Percentiles rank a stretch among this genome's conserved stretches.
Conservation (phyloP, 2,888 invertebrate species). For the Eudasyphora cyanicolor region DNA sequence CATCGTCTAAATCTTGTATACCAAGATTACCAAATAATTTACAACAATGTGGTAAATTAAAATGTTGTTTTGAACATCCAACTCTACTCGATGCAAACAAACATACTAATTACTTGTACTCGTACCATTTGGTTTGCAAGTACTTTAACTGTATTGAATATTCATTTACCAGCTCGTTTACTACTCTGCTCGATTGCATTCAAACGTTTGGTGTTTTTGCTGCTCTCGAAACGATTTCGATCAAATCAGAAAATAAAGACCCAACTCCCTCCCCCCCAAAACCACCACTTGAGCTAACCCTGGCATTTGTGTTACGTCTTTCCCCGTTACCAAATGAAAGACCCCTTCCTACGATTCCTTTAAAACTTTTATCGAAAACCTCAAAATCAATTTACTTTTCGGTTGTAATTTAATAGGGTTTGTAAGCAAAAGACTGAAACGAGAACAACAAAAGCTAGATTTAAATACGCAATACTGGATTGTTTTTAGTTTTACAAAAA, state of each 20-base stretch:
- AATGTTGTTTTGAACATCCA: not conserved
- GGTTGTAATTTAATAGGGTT: slow-evolving; percentile 45
- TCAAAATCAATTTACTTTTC: slow-evolving; percentile 37
- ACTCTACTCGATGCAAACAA: not conserved
- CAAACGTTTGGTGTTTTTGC: too few relatives aligned
- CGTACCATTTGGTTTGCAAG: not conserved
- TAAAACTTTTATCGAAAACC: not conserved
- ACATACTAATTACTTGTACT: not conserved
- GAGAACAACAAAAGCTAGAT: slow-evolving; percentile 4
- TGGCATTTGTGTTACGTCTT: not conserved
- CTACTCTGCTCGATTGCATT: not conserved
- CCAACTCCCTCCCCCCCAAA: not conserved
- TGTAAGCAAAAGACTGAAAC: slow-evolving; percentile 28
- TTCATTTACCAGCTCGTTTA: not conserved
- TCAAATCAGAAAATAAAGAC: not conserved
- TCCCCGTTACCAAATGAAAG: not conserved
- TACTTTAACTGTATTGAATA: not conserved
- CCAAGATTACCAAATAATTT: not conserved
- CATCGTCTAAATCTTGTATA: not conserved
- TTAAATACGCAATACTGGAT: slow-evolving; percentile 30
- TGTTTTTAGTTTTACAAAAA: not conserved
- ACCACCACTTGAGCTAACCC: not conserved
- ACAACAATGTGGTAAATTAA: not conserved
- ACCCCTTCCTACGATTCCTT: not conserved
- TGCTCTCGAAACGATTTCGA: not conserved